phyloP scores from a whole-genome alignment of 92 coral and sea anemone species.

The Porites cylindrica region DNA sequence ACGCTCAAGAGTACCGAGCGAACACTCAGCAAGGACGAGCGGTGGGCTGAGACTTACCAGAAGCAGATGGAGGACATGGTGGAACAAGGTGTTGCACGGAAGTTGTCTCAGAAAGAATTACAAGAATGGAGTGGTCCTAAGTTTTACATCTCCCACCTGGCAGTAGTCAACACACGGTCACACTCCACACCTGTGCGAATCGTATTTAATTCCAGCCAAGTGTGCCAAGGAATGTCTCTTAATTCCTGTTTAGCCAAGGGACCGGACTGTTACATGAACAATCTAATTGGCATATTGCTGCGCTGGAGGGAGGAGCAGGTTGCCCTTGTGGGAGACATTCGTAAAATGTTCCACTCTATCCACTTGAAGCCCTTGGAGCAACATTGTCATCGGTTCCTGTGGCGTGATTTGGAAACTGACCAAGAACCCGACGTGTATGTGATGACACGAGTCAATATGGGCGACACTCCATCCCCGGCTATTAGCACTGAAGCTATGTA shows the following conservation, averaged over 20 bases:
- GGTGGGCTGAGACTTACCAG: slow-evolving; percentile 75
- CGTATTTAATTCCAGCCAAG: slow-evolving; percentile 73
- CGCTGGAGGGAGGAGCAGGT: slow-evolving; percentile 75
- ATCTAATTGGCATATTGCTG: slow-evolving; percentile 57
- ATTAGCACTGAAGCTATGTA: slow-evolving; percentile 75
- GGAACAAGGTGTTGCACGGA: slow-evolving; percentile 69
- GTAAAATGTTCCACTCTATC: slow-evolving; percentile 64
- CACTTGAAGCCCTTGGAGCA: slow-evolving; percentile 57
- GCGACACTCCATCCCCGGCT: slow-evolving; percentile 38
- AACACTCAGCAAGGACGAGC: slow-evolving; percentile 58
- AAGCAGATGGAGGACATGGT: slow-evolving; percentile 80
- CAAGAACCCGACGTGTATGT: slow-evolving; percentile 7
- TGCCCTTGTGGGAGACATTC: slow-evolving; percentile 54
- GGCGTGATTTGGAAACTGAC: slow-evolving; percentile 53
- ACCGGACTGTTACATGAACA: slow-evolving; percentile 73
- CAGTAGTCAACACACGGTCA: slow-evolving; percentile 69
- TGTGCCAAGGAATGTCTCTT: slow-evolving; percentile 50
- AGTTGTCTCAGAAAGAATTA: slow-evolving; percentile 55
- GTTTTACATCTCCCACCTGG: slow-evolving; percentile 73
- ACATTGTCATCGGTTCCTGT: slow-evolving; percentile 70
- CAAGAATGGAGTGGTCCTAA: slow-evolving; percentile 64
- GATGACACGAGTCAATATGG: slow-evolving; percentile 24
- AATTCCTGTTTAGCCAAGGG: slow-evolving; percentile 70
- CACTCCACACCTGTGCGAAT: slow-evolving; percentile 74
- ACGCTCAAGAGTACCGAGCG: slow-evolving; percentile 73